Base-by-base conservation (phyloP, 2,888 invertebrate species). In the Laothoe populi region DNA sequence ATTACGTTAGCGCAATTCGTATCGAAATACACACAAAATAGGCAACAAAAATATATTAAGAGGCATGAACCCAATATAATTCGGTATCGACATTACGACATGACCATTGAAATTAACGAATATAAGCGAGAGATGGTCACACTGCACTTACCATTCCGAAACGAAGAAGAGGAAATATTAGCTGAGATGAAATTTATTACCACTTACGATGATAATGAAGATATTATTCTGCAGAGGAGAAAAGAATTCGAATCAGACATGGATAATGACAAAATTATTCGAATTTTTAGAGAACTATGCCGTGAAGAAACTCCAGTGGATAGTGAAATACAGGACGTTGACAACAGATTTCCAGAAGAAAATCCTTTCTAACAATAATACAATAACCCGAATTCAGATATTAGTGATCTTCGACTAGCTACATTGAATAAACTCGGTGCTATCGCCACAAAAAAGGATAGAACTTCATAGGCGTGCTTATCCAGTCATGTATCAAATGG, bases 1-100 rank as follows among this genome's bases (percentile, higher is more conserved):
- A 38, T 82, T 63, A 64, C 78, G 11, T 63, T 87, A 4, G 81
- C 81, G 0, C 79, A 85, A 62, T 86, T 82, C 67, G 82, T 79
- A 66, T 40, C 84, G 7, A 68, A 75, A 40, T 82, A 82, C 63
- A 62, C 69, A 42, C 40, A 21, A 21, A 63, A 59, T 42, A 21
- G 5, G 11, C 16, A 40, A 40, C 24, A 11, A 60, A 24, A 49
- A 24, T 60, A 49, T 60, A 23, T 40, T 19, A 21, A 40, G 7
- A 35, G 48, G 38, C 19, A 60, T 45, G 45, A 45, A 46, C 46
- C 57, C 46, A 58, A 48, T 35, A 46, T 62, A 11, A n/a, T 62
- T 58, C 60, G 60, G 19, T 60, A 60, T 60, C 60, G 40, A 35
- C 19, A 40, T 60, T 60, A 60, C 40, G 40, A 40, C n/a, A 60